Percentiles rank a stretch among this genome's conserved stretches.
These are phyloP conservation scores for Mesocricetus auratus DNA, from an alignment of 2,113 vertebrate species.

Conservation along the genomic window DNA sequence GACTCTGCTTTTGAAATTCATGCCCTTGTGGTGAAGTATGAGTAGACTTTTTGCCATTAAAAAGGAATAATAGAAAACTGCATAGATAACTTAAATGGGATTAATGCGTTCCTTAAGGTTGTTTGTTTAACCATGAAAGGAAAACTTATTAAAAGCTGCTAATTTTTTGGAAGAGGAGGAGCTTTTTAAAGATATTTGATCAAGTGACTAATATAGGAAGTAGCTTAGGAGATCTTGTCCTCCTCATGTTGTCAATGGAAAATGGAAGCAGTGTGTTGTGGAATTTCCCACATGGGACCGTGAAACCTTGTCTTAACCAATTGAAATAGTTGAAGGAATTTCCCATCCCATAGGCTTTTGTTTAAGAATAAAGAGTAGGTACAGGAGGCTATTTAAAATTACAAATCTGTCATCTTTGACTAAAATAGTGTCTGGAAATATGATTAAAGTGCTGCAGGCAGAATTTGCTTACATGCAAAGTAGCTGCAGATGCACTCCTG, in stretches of 20 bases:
- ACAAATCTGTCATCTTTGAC: not conserved
- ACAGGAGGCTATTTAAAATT: not conserved
- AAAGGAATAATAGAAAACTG: not conserved
- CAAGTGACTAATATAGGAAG: not conserved
- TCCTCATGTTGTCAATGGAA: not conserved
- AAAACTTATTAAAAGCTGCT: not conserved
- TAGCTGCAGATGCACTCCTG: not conserved
- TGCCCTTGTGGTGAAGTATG: not conserved
- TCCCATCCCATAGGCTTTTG: not conserved
- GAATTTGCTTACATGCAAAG: not conserved
- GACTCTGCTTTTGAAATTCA: not conserved
- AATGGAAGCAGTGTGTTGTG: not conserved
- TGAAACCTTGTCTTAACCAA: not conserved
- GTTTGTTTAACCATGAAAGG: not conserved
- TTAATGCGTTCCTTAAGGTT: not conserved
- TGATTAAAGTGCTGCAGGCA: not conserved
- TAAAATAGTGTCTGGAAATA: not conserved
- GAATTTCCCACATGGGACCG: not conserved
- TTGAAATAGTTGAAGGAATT: not conserved
- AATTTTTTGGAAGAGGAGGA: not conserved
- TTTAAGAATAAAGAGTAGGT: not conserved
- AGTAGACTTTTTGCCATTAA: not conserved
- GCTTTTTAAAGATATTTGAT: not conserved
- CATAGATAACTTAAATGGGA: not conserved
- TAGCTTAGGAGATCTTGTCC: no score